phyloP scores from a whole-genome alignment of 2,888 invertebrate species.

The Chydorus sphaericus region DNA sequence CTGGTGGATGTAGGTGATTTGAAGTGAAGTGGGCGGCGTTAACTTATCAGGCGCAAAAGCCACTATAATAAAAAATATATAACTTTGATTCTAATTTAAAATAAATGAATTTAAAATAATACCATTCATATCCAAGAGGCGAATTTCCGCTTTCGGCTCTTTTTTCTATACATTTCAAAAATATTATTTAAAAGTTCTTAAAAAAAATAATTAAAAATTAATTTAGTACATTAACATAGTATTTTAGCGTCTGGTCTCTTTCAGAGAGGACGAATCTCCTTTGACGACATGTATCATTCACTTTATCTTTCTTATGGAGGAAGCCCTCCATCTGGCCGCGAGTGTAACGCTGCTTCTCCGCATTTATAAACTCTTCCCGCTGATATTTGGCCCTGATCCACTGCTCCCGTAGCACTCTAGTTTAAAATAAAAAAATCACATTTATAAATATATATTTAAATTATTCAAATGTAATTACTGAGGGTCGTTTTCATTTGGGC shows the following conservation, averaged over 20 bases:
- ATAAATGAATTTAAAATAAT: no score
- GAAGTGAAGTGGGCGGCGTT: conserved; percentile 61
- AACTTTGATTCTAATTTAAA: no score
- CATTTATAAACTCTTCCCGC: conserved; percentile 69
- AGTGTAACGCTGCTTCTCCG: conserved; percentile 62
- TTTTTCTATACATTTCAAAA: no score
- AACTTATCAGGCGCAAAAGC: conserved; percentile 72
- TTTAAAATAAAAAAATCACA: conserved; percentile 22
- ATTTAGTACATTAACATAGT: no score
- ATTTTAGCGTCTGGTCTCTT: conserved; percentile 60
- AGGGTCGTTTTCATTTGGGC: conserved; percentile 57
- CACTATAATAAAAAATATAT: no score
- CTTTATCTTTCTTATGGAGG: conserved; percentile 76
- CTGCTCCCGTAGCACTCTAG: conserved; percentile 73
- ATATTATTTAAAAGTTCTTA: no score
- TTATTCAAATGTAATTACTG: conserved; percentile 44
- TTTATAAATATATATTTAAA: background rate
- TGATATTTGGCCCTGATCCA: conserved; percentile 86
- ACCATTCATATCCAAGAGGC: conserved; percentile 66
- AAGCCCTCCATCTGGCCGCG: conserved; percentile 70
- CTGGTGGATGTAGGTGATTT: conserved; percentile 69
- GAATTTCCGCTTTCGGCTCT: conserved; percentile 66
- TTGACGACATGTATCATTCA: conserved; percentile 66
- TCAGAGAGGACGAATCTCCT: conserved; percentile 70
- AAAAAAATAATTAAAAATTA: no score